phyloP scores from a whole-genome alignment of 2,113 vertebrate genomes.

The Sclerurus mexicanus region DNA sequence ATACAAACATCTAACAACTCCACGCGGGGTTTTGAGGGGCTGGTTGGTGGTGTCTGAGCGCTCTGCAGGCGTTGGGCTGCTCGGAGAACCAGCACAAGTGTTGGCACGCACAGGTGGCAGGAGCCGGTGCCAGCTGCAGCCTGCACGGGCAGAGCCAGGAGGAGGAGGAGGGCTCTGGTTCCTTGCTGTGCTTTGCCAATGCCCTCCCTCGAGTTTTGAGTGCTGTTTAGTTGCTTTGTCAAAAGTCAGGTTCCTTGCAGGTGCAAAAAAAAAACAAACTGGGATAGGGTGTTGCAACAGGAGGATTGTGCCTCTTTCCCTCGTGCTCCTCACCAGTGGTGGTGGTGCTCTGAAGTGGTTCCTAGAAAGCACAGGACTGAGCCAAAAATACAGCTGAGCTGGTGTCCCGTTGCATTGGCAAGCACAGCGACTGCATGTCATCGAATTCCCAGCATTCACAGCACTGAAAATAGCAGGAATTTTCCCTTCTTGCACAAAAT shows the following conservation, averaged over 20 bases:
- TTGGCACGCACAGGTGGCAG: background rate
- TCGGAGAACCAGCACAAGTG: background rate
- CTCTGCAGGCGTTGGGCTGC: background rate
- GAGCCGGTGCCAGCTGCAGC: background rate
- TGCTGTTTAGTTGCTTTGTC: background rate
- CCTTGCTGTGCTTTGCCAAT: rapidly evolving
- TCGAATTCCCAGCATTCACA: background rate
- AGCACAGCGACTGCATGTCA: background rate
- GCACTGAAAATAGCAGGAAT: background rate
- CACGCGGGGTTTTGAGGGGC: background rate
- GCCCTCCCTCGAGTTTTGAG: rapidly evolving
- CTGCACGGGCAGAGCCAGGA: background rate
- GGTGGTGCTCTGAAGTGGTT: background rate
- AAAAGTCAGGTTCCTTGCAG: background rate
- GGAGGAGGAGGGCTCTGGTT: background rate
- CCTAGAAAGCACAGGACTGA: constrained; percentile 40
- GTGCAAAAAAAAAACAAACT: background rate
- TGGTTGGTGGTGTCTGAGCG: background rate
- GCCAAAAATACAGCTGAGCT: constrained; percentile 30
- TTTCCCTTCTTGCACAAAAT: constrained; percentile 25
- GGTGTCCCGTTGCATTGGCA: constrained; percentile 56
- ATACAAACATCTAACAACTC: background rate
- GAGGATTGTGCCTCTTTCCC: background rate
- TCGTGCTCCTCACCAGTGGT: background rate
- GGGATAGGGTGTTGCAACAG: background rate